phyloP scores from a whole-genome alignment of 2,888 invertebrate species.

The Priapulus caudatus region DNA sequence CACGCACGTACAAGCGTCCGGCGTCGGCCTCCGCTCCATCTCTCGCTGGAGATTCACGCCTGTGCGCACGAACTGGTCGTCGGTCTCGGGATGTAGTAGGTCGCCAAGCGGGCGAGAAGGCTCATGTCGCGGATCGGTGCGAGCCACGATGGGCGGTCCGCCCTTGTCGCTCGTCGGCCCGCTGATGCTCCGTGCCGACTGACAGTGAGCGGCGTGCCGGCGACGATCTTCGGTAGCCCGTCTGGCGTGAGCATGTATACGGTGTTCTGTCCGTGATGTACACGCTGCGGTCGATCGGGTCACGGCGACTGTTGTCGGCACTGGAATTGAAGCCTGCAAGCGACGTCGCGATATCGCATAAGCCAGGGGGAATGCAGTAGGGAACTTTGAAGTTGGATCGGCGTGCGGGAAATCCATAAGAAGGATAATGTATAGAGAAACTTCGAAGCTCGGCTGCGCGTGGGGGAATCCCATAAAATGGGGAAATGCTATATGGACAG shows the following conservation, averaged over 20 bases:
- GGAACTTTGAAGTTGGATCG: no score
- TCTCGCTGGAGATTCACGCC: slow-evolving; percentile 10
- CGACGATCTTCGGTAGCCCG: slow-evolving; percentile 69
- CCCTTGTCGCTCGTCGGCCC: slow-evolving; percentile 59
- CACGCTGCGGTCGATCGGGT: slow-evolving; percentile 82
- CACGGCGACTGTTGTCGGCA: slow-evolving; percentile 92
- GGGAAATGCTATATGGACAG: no score
- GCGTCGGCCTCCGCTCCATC: no score
- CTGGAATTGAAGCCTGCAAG: slow-evolving; percentile 72
- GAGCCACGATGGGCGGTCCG: slow-evolving; percentile 64
- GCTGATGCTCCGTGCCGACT: no score
- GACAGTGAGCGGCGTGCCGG: slow-evolving; percentile 90
- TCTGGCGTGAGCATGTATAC: slow-evolving; percentile 81
- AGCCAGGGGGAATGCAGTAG: no score
- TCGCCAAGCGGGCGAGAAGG: slow-evolving; percentile 81
- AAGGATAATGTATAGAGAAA: no score
- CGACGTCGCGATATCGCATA: no score
- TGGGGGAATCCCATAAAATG: no score
- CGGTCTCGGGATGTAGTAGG: slow-evolving; percentile 82
- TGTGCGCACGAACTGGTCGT: slow-evolving; percentile 77
- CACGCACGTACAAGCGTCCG: no score
- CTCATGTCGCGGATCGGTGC: slow-evolving; percentile 76
- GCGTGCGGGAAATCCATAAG: no score
- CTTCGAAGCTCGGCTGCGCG: no score
- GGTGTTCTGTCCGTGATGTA: slow-evolving; percentile 88